A percentile compares a stretch with the other conserved stretches of the same genome.
These are phyloP conservation scores for Luperina testacea DNA, from an alignment of 2,888 invertebrate genomes.

Conservation along the genomic window DNA sequence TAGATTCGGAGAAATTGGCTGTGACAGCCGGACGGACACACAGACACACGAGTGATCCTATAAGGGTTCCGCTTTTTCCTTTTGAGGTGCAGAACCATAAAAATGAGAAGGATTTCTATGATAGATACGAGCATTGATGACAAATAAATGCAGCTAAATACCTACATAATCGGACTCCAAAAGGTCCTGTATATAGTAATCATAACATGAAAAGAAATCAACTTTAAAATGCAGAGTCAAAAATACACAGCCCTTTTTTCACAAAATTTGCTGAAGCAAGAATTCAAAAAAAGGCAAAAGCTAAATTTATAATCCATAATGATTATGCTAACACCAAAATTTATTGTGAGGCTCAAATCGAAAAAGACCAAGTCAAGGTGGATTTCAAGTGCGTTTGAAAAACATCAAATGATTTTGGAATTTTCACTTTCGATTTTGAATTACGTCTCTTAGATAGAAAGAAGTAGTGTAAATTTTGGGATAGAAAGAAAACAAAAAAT, in stretches of 20 bases:
- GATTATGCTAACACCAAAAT: conserved; percentile 26
- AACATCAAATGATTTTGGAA: conserved; percentile 34
- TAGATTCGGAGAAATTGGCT: too few species aligned
- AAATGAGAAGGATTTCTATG: too few species aligned
- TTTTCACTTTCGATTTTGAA: conserved; percentile 41
- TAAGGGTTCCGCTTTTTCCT: too few species aligned
- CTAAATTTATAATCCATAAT: conserved; percentile 33
- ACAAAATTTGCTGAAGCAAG: conserved; percentile 7
- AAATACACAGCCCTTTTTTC: background rate
- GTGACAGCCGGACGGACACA: too few species aligned
- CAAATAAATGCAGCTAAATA: background rate
- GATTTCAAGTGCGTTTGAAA: conserved; percentile 29
- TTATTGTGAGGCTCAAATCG: conserved; percentile 39
- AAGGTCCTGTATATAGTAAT: too few species aligned
- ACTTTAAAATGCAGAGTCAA: background rate
- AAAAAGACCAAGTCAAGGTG: conserved; percentile 32
- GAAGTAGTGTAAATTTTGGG: conserved; percentile 15
- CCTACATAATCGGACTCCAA: background rate
- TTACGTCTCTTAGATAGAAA: conserved; percentile 23
- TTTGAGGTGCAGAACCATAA: too few species aligned
- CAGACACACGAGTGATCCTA: too few species aligned
- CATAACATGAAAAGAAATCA: background rate
- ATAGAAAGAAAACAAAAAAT: conserved; percentile 22
- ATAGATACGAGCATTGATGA: background rate
- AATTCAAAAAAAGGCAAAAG: conserved; percentile 10